These are phyloP conservation scores for Pholis gunnellus DNA, from an alignment of 2,113 vertebrate species.

Conservation along the genomic window DNA sequence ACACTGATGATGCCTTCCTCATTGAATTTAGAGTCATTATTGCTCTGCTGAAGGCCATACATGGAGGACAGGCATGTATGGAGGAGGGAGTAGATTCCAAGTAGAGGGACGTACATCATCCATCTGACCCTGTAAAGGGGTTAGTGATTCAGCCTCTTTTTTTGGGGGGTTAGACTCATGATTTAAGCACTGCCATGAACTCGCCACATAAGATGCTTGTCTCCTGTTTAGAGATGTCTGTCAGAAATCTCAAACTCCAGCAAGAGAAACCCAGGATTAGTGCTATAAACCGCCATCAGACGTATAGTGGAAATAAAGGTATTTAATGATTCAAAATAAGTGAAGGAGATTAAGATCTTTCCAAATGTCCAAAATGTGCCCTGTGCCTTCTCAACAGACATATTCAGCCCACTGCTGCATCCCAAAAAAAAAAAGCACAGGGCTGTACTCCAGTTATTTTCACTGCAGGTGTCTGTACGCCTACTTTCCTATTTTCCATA, in stretches of 20 bases:
- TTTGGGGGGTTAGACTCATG: slow-evolving; percentile 26
- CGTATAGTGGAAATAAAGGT: neutral
- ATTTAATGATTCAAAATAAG: slow-evolving; percentile 27
- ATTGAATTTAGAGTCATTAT: slow-evolving; percentile 69
- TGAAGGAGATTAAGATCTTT: slow-evolving; percentile 2
- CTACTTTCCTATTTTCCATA: slow-evolving; percentile 49
- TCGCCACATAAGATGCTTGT: slow-evolving; percentile 21
- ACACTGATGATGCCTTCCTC: slow-evolving; percentile 71
- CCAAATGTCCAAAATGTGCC: slow-evolving; percentile 44
- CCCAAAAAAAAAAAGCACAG: slow-evolving; percentile 27
- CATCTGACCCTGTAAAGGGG: slow-evolving; percentile 29
- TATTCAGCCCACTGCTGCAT: slow-evolving; percentile 36
- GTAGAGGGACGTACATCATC: slow-evolving; percentile 13
- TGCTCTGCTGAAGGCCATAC: slow-evolving; percentile 55
- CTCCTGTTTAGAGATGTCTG: slow-evolving; percentile 36
- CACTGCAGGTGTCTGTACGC: slow-evolving; percentile 44
- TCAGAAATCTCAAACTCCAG: slow-evolving; percentile 25
- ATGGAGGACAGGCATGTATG: slow-evolving; percentile 46
- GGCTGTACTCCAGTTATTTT: slow-evolving; percentile 46
- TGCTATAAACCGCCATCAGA: slow-evolving; percentile 3
- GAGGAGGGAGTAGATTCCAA: slow-evolving; percentile 19
- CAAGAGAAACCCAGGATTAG: slow-evolving; percentile 44
- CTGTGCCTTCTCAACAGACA: slow-evolving; percentile 37
- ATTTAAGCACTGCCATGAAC: slow-evolving; percentile 54
- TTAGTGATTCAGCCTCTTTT: slow-evolving; percentile 46